phyloP scores from a whole-genome alignment of 2,888 invertebrate genomes.

The Campoplex nolae region DNA sequence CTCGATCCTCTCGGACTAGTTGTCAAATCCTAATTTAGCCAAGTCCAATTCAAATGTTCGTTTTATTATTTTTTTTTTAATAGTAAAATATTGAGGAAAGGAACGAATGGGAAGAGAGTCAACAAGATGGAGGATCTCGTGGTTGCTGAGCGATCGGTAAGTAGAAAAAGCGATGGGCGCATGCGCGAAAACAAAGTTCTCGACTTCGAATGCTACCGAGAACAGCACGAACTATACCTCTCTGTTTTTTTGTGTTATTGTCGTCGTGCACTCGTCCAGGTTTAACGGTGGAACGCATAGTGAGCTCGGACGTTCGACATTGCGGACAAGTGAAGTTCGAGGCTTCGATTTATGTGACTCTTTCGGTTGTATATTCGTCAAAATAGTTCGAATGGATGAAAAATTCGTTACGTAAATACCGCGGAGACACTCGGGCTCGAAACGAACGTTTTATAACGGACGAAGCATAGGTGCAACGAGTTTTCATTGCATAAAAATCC shows the following conservation, averaged over 20 bases:
- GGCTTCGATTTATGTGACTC: background rate
- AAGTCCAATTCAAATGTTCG: background rate
- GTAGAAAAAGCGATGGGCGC: background rate
- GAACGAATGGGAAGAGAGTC: constrained; percentile 4
- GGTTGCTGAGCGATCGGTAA: constrained; percentile 39
- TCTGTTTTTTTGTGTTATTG: constrained; percentile 17
- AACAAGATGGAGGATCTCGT: background rate
- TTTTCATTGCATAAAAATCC: constrained; percentile 14
- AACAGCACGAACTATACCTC: constrained; percentile 30
- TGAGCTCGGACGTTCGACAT: constrained; percentile 52
- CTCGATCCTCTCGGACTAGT: no score
- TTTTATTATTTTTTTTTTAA: no score
- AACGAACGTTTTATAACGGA: background rate
- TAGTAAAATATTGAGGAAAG: background rate
- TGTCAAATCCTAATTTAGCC: background rate
- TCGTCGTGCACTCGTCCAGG: constrained; percentile 24
- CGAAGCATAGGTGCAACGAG: background rate
- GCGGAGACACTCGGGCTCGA: background rate
- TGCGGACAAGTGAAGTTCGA: constrained; percentile 32
- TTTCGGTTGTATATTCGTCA: background rate
- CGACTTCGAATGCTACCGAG: constrained; percentile 20
- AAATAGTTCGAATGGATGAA: background rate
- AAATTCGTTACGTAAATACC: constrained; percentile 25
- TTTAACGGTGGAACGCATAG: constrained; percentile 37
- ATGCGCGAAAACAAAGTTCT: constrained; percentile 25